phyloP scores from a whole-genome alignment of 2,113 vertebrate species.

The Cairina moschata region DNA sequence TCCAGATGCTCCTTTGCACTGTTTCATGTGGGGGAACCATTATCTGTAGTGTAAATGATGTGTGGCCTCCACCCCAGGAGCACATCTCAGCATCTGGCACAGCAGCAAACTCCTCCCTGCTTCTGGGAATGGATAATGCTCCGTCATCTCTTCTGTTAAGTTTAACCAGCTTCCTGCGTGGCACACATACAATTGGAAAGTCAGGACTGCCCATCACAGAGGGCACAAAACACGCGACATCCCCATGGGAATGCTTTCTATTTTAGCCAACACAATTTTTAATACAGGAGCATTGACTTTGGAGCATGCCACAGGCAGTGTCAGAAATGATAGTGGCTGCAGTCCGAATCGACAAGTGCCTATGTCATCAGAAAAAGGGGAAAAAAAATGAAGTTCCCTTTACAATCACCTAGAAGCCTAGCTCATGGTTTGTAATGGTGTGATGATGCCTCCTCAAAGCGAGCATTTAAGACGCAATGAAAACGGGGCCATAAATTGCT shows the following conservation, averaged over 20 bases:
- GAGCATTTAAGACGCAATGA: background rate
- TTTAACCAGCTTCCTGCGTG: background rate
- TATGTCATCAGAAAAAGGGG: background rate
- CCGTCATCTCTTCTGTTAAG: background rate
- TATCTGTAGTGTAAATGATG: background rate
- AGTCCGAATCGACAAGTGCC: background rate
- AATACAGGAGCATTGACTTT: fast-evolving
- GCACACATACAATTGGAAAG: background rate
- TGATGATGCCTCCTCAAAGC: background rate
- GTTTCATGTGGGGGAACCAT: fast-evolving
- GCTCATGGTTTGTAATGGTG: fast-evolving
- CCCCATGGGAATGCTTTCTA: background rate
- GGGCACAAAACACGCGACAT: fast-evolving
- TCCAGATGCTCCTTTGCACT: background rate
- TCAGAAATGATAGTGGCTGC: fast-evolving
- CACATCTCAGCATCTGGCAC: background rate
- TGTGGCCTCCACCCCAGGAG: fast-evolving
- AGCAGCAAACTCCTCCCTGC: background rate
- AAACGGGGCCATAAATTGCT: background rate
- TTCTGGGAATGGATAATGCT: background rate
- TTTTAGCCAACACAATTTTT: background rate
- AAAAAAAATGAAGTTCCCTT: background rate
- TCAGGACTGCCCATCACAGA: background rate
- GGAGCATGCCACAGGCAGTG: fast-evolving
- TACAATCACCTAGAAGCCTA: background rate